Evolutionary conservation across 2,113 vertebrate genomes (phyloP).

Genomic region (Oryzias melastigma): DNA sequence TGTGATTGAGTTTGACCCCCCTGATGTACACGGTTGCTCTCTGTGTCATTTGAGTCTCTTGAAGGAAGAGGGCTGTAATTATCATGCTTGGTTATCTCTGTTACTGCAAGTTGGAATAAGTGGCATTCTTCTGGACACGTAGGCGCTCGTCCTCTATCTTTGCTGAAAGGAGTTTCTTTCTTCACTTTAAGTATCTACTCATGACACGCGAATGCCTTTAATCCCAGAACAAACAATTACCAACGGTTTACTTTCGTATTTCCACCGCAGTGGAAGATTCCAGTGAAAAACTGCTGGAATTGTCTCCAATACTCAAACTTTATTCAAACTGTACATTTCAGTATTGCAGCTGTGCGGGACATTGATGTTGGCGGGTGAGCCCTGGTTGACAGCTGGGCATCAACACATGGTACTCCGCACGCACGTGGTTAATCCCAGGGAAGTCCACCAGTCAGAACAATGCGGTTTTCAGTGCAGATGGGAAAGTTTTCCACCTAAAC

Average conservation of each 20-base stretch:
- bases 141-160: constrained; percentile 52
- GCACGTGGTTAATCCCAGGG: constrained; percentile 32
- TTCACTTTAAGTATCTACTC: constrained; percentile 7
- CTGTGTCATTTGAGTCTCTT: constrained; percentile 39
- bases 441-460: constrained; percentile 31
- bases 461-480: constrained; percentile 18
- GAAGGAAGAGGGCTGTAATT: constrained; percentile 46
- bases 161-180: constrained; percentile 16
- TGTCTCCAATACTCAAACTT: not conserved
- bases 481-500: constrained; percentile 20
- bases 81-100: constrained; percentile 27
- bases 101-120: constrained; percentile 51
- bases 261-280: no score
- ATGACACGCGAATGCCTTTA: constrained; percentile 37
- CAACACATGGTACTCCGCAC: constrained; percentile 9
- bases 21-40: no score
- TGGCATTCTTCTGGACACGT: constrained; percentile 65
- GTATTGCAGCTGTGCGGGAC: constrained; percentile 1
- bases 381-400: constrained; percentile 7
- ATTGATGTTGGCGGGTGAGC: constrained; percentile 9
- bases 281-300: no score
- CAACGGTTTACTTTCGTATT: constrained; percentile 18
- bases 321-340: constrained; percentile 17
- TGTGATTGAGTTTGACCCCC: no score
- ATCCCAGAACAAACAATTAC: constrained; percentile 53